These are phyloP conservation scores for Dipodomys ordii DNA, from an alignment of 2,113 vertebrate genomes.

Conservation along the genomic window DNA sequence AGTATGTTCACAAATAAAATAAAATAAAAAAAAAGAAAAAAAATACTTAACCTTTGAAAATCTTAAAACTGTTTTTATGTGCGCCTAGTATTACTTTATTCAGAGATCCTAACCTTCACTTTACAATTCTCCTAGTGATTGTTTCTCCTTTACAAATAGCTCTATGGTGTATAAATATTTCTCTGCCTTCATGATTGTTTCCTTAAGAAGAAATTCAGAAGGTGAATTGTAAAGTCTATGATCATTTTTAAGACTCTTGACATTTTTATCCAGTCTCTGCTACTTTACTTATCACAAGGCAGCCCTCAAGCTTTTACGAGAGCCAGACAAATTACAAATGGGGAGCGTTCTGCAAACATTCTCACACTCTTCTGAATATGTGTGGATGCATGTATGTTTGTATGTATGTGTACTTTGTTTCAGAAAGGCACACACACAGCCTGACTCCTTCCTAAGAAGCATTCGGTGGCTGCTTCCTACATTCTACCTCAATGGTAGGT, in stretches of 20 bases:
- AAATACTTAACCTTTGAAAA: background rate
- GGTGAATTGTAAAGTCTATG: background rate
- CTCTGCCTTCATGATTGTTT: background rate
- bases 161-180: background rate
- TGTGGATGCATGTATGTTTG: no score
- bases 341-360: slow-evolving; percentile 14
- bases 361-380: background rate
- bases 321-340: slow-evolving; percentile 35
- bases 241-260: slow-evolving; percentile 44
- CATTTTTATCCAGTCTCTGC: slow-evolving; percentile 16
- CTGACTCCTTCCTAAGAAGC: background rate
- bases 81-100: background rate
- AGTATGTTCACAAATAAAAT: no score
- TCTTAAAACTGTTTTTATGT: background rate
- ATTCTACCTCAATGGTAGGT: background rate
- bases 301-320: slow-evolving; percentile 11
- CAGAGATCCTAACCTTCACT: background rate
- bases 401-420: background rate
- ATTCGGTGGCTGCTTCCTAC: background rate
- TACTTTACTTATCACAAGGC: slow-evolving; percentile 39
- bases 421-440: background rate
- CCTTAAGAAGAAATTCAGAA: slow-evolving; percentile 19
- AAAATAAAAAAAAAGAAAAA: no score
- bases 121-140: background rate
- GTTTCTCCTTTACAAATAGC: slow-evolving; percentile 16